phyloP scores from a whole-genome alignment of 2,113 vertebrate genomes.

The Macquaria australasica region DNA sequence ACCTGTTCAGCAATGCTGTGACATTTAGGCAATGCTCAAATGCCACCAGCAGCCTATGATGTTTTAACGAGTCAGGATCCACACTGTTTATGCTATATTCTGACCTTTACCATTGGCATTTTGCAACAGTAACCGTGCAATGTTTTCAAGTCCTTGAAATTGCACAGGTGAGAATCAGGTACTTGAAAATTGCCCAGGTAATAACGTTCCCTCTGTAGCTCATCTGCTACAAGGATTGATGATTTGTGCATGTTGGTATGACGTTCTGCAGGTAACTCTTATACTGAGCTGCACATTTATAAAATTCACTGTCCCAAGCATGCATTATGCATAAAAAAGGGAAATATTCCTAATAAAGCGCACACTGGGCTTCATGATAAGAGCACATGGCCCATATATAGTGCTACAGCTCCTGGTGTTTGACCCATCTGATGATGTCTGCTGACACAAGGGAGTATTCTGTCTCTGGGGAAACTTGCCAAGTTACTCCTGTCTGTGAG shows the following conservation, averaged over 20 bases:
- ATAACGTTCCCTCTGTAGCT: conserved; percentile 9
- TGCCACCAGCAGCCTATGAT: conserved; percentile 44
- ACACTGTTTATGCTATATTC: conserved; percentile 31
- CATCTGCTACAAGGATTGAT: conserved; percentile 24
- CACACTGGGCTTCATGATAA: conserved; percentile 13
- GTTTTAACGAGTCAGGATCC: conserved; percentile 27
- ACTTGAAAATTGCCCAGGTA: conserved; percentile 5
- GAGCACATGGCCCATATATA: conserved; percentile 14
- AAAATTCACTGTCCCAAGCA: not conserved
- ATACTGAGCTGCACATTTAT: not conserved
- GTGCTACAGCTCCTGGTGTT: conserved; percentile 10
- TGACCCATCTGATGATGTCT: conserved; percentile 33
- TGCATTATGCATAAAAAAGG: conserved; percentile 1
- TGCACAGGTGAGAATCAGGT: not conserved
- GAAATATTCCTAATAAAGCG: not conserved
- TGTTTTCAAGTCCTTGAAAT: conserved; percentile 20
- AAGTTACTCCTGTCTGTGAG: conserved; percentile 27
- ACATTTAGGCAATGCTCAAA: conserved; percentile 57
- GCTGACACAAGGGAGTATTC: conserved; percentile 26
- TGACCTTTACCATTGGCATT: conserved; percentile 60
- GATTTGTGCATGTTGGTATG: not conserved
- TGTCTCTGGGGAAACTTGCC: conserved; percentile 19
- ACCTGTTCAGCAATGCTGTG: conserved; percentile 41
- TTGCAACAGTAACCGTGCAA: conserved; percentile 18
- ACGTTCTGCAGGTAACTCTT: conserved; percentile 9